Base-by-base conservation (phyloP, 2,888 invertebrate genomes). In the Himalopsyche anomala region DNA sequence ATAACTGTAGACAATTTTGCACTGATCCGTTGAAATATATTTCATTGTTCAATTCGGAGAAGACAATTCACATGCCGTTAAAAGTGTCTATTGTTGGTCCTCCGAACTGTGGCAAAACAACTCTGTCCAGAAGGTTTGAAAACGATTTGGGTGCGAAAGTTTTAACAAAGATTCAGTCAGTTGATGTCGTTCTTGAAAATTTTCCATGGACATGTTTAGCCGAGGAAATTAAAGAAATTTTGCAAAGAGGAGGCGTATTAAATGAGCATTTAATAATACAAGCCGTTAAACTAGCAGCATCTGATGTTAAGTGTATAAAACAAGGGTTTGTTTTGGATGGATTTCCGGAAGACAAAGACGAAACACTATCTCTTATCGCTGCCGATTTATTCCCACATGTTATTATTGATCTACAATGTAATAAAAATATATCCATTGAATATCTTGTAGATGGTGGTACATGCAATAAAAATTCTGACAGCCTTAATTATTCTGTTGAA, bases 281-380 rank as follows among this genome's bases (percentile, higher is more conserved):
- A 89, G 93, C 94, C 69, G 91, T 95, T 17, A 93, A 94, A 90
- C 92, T 93, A 79, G 91, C 92, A 56, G 90, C 92, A 56, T 92
- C 93, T 82, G 93, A 94, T 90, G 91, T 92, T 83, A 91, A 91
- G 83, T 91, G 92, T 12, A 89, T 91, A 4, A 93, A 94, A 2
- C 93, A 94, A 89, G 95, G 95, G n/a, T 92, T 93, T 89, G 90
- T 96, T 17, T 91, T 94, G 84, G 95, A 95, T 89, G 95, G 95
- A 0, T 94, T 95, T 90, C 95, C 95, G 5, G 91, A 92, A 85
- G 91, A 91, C 38, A 90, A 92, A n/a, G 89, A 91, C 79, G 94
- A 95, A 90, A 91, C 93, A 15, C 91, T 91, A 88, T 91, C 93
- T 89, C 90, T 95, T 36, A 90, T 91, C 5, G 92, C 91, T 89